phyloP scores from a whole-genome alignment of 2,888 invertebrate species.

The Lysandra coridon region DNA sequence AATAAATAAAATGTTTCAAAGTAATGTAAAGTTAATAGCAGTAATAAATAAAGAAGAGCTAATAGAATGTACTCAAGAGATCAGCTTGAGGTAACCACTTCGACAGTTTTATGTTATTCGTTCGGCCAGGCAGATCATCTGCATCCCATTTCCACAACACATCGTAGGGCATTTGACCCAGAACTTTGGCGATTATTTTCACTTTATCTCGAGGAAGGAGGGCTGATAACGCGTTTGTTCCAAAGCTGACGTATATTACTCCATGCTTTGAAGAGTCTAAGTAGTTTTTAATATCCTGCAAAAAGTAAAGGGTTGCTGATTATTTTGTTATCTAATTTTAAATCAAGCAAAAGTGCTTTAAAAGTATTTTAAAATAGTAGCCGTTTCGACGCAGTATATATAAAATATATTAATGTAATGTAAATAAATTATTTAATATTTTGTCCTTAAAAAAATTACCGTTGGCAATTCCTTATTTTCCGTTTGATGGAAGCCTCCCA shows the following conservation, averaged over 20 bases:
- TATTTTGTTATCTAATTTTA: neutral
- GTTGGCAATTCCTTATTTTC: constrained; percentile 53
- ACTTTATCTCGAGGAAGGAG: constrained; percentile 44
- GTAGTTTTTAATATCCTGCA: constrained; percentile 54
- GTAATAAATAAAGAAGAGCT: constrained; percentile 29
- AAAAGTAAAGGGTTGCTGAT: neutral
- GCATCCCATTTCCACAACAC: constrained; percentile 64
- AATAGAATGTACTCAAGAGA: constrained; percentile 52
- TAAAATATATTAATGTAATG: too few relatives aligned
- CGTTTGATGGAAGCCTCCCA: constrained; percentile 60
- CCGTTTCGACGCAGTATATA: neutral
- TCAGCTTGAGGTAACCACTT: constrained; percentile 66
- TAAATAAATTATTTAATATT: neutral
- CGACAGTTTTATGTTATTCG: constrained; percentile 49
- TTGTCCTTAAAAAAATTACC: constrained; percentile 43
- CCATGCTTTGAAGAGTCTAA: constrained; percentile 58
- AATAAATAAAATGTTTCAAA: too few relatives aligned
- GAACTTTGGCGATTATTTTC: constrained; percentile 50
- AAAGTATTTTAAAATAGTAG: neutral
- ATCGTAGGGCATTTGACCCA: constrained; percentile 55
- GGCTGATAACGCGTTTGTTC: constrained; percentile 50
- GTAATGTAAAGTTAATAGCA: too few relatives aligned
- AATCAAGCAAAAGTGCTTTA: neutral
- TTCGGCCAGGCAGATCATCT: constrained; percentile 49
- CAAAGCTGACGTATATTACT: constrained; percentile 56